A percentile compares a stretch with the other conserved stretches of the same genome.
phyloP scores from a whole-genome alignment of 92 coral and sea anemone genomes.

The Phenganax marumi region DNA sequence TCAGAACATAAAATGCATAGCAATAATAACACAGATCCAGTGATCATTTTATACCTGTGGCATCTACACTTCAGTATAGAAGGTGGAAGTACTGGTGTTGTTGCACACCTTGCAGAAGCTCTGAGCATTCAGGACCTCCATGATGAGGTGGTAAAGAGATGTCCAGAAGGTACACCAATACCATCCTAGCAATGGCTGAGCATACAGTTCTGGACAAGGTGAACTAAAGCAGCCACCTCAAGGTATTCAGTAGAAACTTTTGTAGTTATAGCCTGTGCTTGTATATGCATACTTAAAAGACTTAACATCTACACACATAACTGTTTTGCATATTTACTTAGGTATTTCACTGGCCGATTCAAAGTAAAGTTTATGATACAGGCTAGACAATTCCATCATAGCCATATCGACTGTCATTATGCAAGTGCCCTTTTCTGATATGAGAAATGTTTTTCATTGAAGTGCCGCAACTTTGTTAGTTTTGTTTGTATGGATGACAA shows the following conservation, averaged over 20 bases:
- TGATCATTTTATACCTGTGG: too few species aligned
- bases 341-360: too few species aligned
- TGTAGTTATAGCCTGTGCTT: too few species aligned
- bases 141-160: slow-evolving; percentile 26
- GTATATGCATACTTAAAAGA: too few species aligned
- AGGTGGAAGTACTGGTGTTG: not conserved
- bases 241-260: too few species aligned
- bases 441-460: not conserved
- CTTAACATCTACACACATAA: too few species aligned
- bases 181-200: slow-evolving; percentile 38
- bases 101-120: slow-evolving; percentile 39
- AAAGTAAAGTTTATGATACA: too few species aligned
- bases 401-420: not conserved
- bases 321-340: too few species aligned
- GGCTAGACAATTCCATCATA: not conserved
- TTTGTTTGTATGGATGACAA: slow-evolving; percentile 13
- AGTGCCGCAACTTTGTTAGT: not conserved
- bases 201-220: slow-evolving; percentile 37
- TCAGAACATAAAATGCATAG: too few species aligned
- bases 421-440: slow-evolving; percentile 1
- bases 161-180: slow-evolving; percentile 38
- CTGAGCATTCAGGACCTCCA: slow-evolving; percentile 29
- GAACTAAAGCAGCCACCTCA: not conserved
- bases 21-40: too few species aligned
- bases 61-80: too few species aligned